These are phyloP conservation scores for Corythornis cristatus DNA, from an alignment of 2,113 vertebrate genomes.

Conservation along the genomic window DNA sequence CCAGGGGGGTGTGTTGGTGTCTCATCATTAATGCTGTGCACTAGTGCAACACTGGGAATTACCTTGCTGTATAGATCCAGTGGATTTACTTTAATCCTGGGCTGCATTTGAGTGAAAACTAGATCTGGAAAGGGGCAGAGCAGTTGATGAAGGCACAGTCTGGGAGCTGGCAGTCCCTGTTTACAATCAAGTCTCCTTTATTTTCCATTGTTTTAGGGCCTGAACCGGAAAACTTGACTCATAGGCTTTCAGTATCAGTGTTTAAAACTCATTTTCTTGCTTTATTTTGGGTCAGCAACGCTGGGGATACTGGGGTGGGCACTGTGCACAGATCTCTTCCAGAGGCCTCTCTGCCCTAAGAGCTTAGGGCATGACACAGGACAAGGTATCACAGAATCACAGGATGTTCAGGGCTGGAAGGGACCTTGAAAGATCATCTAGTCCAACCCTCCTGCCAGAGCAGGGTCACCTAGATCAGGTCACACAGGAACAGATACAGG, in stretches of 20 bases:
- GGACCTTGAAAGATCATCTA: too few species aligned
- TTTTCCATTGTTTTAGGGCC: background rate
- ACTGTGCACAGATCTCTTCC: background rate
- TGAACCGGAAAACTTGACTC: background rate
- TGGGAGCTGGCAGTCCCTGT: background rate
- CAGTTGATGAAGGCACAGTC: background rate
- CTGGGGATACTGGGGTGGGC: background rate
- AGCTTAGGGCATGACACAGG: background rate
- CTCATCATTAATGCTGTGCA: background rate
- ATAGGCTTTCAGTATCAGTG: background rate
- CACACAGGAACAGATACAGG: too few species aligned
- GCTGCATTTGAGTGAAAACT: constrained; percentile 5
- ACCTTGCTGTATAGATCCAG: background rate
- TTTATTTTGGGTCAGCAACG: accelerated
- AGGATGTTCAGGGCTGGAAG: too few species aligned
- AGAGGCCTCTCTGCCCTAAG: background rate
- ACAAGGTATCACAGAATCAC: too few species aligned
- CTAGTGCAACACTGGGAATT: background rate
- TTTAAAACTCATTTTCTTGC: background rate
- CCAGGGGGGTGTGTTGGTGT: background rate
- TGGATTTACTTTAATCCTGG: background rate
- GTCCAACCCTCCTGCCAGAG: too few species aligned
- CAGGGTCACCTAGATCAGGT: too few species aligned
- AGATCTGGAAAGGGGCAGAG: background rate
- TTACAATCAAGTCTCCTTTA: background rate